Base-by-base conservation (phyloP, 2,797 vertebrate genomes). In the Lateolabrax maculatus region DNA sequence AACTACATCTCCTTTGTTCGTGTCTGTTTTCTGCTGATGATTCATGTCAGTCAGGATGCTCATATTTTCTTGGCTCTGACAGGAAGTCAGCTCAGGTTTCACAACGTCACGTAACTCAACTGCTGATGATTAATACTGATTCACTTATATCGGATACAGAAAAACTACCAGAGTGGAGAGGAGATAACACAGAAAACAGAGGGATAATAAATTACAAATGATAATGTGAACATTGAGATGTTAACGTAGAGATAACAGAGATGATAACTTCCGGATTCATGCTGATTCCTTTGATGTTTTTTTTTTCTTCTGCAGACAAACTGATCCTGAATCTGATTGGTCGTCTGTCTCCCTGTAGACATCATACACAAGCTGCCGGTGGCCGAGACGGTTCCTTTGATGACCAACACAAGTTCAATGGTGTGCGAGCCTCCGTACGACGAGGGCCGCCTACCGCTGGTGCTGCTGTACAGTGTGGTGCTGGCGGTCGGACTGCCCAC, bases 401-500 rank as follows among this genome's bases (percentile, higher is more conserved):
- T 1, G 3, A 68, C 0, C 48, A 83, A 81, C 31, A 2, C 2
- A 0, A 93, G 29, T 16, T 0, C 0, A 16, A 1, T 0, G 0
- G 0, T 0, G 9, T 97, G 96, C 36, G 5, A 0, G 0, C 41
- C 76, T 0, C 93, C 94, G 0, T 96, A 90, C 0, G 1, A 91
- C 0, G 75, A 92, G 0, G 95, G 90, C 84, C 83, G 84, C 0
- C 39, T 75, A 10, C 79, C 94, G 3, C 87, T 97, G 79, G 66
- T 96, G 66, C 53, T 77, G 4, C 90, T 97, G n/a, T 98, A 98
- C 90, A 94, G 95, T 25, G 0, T 16, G 0, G 94, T 98, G 78
- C 91, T 96, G 39, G 5, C 57, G 0, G 80, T 97, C 5, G 97
- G 97, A 0, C 29, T 98, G 29, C 97, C 97, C 0, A 91, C 97